These are phyloP conservation scores for Calephelis perditalis DNA, from an alignment of 2,888 invertebrate genomes.

Conservation along the genomic window DNA sequence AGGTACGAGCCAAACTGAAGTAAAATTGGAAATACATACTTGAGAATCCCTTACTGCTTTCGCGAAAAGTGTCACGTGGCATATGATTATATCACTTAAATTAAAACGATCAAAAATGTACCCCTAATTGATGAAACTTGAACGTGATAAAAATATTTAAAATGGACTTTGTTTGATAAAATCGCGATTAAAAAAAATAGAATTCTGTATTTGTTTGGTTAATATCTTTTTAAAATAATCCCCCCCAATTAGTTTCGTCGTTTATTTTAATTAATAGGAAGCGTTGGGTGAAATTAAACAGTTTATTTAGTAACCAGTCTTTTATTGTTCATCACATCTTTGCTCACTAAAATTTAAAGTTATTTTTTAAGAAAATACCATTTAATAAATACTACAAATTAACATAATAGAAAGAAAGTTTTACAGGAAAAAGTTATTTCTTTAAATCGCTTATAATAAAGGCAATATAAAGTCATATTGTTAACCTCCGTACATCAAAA, in stretches of 20 bases:
- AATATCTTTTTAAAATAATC: neutral
- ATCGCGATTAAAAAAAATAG: no score
- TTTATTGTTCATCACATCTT: conserved; percentile 68
- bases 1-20: conserved; percentile 33
- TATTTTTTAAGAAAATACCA: conserved; percentile 29
- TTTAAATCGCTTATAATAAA: no score
- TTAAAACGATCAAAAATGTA: neutral
- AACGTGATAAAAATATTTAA: no score
- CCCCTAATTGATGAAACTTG: no score
- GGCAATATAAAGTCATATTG: no score
- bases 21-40: conserved; percentile 34
- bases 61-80: conserved; percentile 9
- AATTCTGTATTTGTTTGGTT: no score
- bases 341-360: conserved; percentile 28
- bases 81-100: neutral
- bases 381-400: conserved; percentile 27
- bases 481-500: no score
- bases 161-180: no score
- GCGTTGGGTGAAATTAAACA: conserved; percentile 71
- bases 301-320: conserved; percentile 59
- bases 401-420: neutral
- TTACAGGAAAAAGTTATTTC: no score
- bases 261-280: conserved; percentile 34
- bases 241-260: neutral
- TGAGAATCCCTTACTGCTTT: conserved; percentile 27